These are phyloP conservation scores for Bactericera cockerelli DNA, from an alignment of 1,140 invertebrate genomes.

Conservation along the genomic window DNA sequence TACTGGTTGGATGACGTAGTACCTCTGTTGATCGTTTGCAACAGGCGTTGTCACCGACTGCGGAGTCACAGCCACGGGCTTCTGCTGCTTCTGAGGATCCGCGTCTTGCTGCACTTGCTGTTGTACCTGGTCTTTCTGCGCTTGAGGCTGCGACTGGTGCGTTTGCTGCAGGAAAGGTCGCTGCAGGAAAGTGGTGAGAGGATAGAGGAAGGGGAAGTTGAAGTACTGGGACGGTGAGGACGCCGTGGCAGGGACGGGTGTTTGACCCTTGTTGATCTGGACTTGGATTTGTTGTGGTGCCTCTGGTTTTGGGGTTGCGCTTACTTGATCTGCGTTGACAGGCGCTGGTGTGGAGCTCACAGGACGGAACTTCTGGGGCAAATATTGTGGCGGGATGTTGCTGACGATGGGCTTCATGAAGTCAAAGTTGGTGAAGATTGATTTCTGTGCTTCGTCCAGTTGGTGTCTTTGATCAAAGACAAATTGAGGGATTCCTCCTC, in stretches of 20 bases:
- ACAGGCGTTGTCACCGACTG: no score
- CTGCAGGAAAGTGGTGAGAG: not conserved
- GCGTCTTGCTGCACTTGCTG: not conserved
- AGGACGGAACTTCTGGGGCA: not conserved
- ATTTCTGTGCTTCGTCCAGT: not conserved
- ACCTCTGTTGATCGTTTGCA: not conserved
- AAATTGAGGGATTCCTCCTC: not conserved
- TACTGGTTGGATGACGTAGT: not conserved
- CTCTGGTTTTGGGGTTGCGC: not conserved
- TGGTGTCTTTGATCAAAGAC: not conserved
- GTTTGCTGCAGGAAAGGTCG: not conserved
- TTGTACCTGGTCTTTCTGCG: not conserved
- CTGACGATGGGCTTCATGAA: not conserved
- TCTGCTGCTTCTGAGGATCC: not conserved
- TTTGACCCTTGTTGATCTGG: no score
- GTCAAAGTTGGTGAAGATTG: not conserved
- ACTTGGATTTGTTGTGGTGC: not conserved
- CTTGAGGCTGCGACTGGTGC: not conserved
- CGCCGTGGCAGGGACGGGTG: not conserved
- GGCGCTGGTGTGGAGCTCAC: not conserved
- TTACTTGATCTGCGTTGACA: not conserved
- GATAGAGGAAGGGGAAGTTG: slow-evolving; percentile 4
- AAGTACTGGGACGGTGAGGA: not conserved
- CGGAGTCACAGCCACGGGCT: no score
- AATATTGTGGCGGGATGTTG: not conserved